Conservation (phyloP, 2,888 invertebrate species). For the Heteromurus nitidus region DNA sequence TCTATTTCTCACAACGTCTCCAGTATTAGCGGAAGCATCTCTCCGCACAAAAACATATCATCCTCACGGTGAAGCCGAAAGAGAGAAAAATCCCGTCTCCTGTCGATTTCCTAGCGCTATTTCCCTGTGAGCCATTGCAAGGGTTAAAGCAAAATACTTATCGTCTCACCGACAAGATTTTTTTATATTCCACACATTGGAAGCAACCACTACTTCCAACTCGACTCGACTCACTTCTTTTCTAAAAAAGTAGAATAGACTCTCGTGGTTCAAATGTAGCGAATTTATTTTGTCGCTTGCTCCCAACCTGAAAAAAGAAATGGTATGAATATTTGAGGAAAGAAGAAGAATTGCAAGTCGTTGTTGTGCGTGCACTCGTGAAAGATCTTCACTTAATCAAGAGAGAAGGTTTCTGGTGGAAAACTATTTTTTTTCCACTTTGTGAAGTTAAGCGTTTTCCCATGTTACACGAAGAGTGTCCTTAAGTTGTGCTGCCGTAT, state of each 20-base stretch:
- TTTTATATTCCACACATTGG: not conserved
- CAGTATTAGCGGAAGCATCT: not conserved
- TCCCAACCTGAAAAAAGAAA: slow-evolving; percentile 5
- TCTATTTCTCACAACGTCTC: not conserved
- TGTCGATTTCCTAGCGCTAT: slow-evolving; percentile 57
- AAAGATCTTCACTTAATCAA: slow-evolving; percentile 26
- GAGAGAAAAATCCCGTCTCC: slow-evolving; percentile 55
- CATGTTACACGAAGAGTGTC: slow-evolving; percentile 43
- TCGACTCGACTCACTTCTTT: not conserved
- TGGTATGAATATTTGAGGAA: not conserved
- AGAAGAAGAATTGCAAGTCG: slow-evolving; percentile 36
- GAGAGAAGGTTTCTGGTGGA: slow-evolving; percentile 26
- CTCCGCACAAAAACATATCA: not conserved
- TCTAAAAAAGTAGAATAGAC: slow-evolving; percentile 11
- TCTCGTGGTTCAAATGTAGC: not conserved
- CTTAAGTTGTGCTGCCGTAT: not conserved
- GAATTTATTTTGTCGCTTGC: slow-evolving; percentile 5
- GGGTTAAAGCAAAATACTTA: slow-evolving; percentile 16
- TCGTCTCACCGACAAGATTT: slow-evolving; percentile 15
- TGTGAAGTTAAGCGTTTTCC: slow-evolving; percentile 21
- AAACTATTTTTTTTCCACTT: slow-evolving; percentile 21
- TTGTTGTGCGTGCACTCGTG: slow-evolving; percentile 24
- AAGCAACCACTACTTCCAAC: not conserved
- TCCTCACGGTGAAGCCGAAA: not conserved
- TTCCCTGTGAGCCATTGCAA: slow-evolving; percentile 53